A percentile compares a stretch with the other conserved stretches of the same genome.
These are phyloP conservation scores for Eleginops maclovinus DNA, from an alignment of 2,113 vertebrate species.

Conservation along the genomic window DNA sequence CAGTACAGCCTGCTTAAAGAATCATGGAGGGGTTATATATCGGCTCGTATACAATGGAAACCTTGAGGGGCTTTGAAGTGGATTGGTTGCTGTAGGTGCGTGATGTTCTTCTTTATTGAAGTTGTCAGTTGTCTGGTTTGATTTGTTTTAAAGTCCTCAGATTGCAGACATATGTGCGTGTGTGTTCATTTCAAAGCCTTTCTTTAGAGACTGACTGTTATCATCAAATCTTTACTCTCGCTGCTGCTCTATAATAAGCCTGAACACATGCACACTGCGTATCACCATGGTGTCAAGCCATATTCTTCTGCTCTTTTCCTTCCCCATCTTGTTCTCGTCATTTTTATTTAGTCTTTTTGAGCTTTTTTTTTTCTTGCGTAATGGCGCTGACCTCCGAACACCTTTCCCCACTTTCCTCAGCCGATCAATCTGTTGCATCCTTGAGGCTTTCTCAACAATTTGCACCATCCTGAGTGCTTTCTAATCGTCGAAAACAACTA, in stretches of 20 bases:
- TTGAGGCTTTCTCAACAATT: not conserved
- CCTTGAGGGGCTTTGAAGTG: constrained; percentile 1
- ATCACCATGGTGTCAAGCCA: not conserved
- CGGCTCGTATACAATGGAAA: not conserved
- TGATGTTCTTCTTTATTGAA: constrained; percentile 1
- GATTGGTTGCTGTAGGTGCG: not conserved
- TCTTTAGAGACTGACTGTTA: not conserved
- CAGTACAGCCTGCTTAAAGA: not conserved
- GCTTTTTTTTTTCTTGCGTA: not conserved
- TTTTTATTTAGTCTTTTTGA: not conserved
- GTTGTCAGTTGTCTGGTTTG: constrained; percentile 9
- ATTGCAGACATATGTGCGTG: not conserved
- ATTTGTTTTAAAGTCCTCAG: not conserved
- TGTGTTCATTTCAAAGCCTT: not conserved
- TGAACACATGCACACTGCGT: not conserved
- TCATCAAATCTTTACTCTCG: not conserved
- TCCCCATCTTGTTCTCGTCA: not conserved
- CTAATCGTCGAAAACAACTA: not conserved
- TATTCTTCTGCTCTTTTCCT: not conserved
- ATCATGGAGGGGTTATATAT: not conserved
- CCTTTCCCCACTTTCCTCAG: not conserved
- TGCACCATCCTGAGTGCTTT: not conserved
- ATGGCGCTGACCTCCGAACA: not conserved
- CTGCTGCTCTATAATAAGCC: not conserved
- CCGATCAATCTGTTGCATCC: not conserved